Base-by-base conservation (phyloP, 2,888 invertebrate species). In the Norana najaformis region DNA sequence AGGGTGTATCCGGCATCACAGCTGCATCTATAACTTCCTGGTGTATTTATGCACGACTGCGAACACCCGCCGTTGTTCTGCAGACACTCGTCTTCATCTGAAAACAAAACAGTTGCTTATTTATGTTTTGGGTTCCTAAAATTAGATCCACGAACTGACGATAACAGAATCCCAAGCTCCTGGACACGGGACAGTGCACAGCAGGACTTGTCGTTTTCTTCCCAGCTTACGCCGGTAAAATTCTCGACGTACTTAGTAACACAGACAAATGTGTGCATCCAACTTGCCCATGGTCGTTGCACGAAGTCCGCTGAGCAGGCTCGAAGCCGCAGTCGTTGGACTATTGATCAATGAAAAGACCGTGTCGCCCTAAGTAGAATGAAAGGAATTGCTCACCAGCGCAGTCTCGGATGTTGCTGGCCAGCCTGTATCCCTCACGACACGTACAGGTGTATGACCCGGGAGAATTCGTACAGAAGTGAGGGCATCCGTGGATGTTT, bases 21-120 rank as follows among this genome's bases (percentile, higher is more conserved):
- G 18, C 37, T 34, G 53, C 92, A 92, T 20, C 88, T 18, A 90
- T 90, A 91, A 41, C 90, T 90, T 8, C 92, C 92, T 20, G 90
- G 88, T 34, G 90, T 91, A 90, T 92, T 92, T 13, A 89, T 88
- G 83, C 92, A 92, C 14, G 34, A 36, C 88, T 92, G 92, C 36
- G 88, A 35, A 91, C 94, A 94, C 30, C 92, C 92, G 14, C 93
- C 93, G 89, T 92, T 92, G 89, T 93, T 92, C 34, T 89, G 88
- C n/a, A 90, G 89, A 89, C 94, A 94, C 91, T 94, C 94, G 91
- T 94, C 92, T 16, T 93, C 89, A 90, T 93, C 93, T 93, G 90
- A 23, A 34, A 90, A 36, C 36, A 89, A 23, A 14, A 85, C 82
- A 83, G 85, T 1, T 69, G 37, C 36, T n/a, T 36, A 18, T 89